phyloP scores from a whole-genome alignment of 2,797 vertebrate genomes.

The Urocyon cinereoargenteus region DNA sequence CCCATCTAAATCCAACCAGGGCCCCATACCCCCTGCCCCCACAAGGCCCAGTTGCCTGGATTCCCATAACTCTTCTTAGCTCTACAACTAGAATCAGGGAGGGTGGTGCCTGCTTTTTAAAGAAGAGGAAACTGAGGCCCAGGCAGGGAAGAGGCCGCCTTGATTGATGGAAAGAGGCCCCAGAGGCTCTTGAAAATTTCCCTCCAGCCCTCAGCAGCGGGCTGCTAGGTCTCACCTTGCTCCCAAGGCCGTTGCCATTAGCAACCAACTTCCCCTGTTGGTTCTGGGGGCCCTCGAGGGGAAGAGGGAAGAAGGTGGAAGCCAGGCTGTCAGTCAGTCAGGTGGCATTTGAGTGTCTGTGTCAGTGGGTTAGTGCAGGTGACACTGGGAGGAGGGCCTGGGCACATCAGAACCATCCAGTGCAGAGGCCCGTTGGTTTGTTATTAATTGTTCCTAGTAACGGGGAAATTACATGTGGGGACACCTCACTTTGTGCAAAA shows the following conservation, averaged over 20 bases:
- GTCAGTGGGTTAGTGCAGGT: not conserved
- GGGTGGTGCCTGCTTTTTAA: not conserved
- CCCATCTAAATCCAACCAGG: not conserved
- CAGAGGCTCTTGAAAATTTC: slow-evolving; percentile 68
- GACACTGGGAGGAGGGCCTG: not conserved
- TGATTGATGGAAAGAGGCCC: slow-evolving; percentile 53
- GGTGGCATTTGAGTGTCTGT: slow-evolving; percentile 33
- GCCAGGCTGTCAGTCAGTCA: slow-evolving; percentile 63
- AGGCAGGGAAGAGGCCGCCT: not conserved
- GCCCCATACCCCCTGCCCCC: fast-evolving
- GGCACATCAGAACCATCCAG: not conserved
- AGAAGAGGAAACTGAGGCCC: slow-evolving; percentile 73
- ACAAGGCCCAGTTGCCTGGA: not conserved
- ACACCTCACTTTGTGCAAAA: not conserved
- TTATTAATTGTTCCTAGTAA: not conserved
- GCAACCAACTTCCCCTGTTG: slow-evolving; percentile 77
- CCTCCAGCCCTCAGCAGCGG: not conserved
- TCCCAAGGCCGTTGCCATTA: slow-evolving; percentile 77
- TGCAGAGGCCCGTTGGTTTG: not conserved
- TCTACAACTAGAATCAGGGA: not conserved
- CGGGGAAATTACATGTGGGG: not conserved
- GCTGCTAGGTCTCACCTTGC: slow-evolving; percentile 73
- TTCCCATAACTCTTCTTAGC: not conserved
- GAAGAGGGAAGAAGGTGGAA: slow-evolving; percentile 70
- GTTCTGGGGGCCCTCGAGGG: slow-evolving; percentile 74